Base-by-base conservation (phyloP, 2,888 invertebrate genomes). In the Pachymerium ferrugineum region DNA sequence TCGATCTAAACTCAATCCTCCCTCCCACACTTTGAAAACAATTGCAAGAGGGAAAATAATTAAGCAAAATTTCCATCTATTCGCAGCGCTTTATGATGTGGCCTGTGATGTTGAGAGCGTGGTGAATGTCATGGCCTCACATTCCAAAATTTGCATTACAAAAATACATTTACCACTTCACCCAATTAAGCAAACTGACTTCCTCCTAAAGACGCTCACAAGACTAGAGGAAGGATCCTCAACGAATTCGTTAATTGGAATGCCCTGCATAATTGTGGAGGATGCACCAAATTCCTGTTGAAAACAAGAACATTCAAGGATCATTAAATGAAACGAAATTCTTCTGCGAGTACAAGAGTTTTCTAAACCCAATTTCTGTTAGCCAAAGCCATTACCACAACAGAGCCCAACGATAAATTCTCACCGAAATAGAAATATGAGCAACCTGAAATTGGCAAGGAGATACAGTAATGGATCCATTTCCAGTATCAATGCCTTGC, bases 141-240 rank as follows among this genome's bases (percentile, higher is more conserved):
- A 54, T 54, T 54, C 47, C 47, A 22, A 54, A 54, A 54, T 54
- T 54, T 54, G 47, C 47, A 54, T 54, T 54, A 54, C 47, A 54
- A 54, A 54, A 54, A 54, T 54, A 54, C 47, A 54, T 54, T 54
- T 54, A n/a, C 47, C 19, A 54, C 47, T 54, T 54, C 47, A 54
- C 47, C 47, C 47, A 54, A 54, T 54, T 54, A 54, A 54, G 47
- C 47, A 54, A 54, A 54, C 47, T 12, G 19, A 54, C 47, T 54
- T 54, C 47, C 47, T 54, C 47, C 22, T 54, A 10, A 22, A 22
- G 47, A 54, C 19, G 47, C 47, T n/a, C 47, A 3, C n/a, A 47
- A 22, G 22, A 54, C 14, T 19, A 54, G 47, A 54, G 22, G 47
- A 54, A 22, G 19, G n/a, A n/a, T n/a, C n/a, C n/a, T n/a, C n/a